These are phyloP conservation scores for Aeoliscus strigatus DNA, from an alignment of 2,797 vertebrate genomes.

Conservation along the genomic window DNA sequence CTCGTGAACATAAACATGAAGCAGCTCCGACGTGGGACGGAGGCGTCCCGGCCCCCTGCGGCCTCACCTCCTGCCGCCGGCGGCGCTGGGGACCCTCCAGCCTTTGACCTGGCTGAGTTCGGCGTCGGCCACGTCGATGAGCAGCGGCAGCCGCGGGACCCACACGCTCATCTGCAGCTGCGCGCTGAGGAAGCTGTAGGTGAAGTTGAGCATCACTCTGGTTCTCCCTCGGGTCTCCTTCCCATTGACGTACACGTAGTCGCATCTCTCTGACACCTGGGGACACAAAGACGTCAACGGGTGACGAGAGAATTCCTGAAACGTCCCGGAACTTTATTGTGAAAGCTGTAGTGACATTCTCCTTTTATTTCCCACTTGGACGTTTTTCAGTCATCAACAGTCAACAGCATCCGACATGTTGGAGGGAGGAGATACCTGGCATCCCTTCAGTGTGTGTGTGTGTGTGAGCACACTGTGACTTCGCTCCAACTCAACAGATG, in stretches of 20 bases:
- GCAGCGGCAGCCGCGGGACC: slow-evolving; percentile 86
- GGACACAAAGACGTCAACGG: no score
- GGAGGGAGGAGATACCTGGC: no score
- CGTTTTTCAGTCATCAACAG: no score
- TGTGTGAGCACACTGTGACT: slow-evolving; percentile 13
- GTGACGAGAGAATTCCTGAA: no score
- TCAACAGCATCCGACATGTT: slow-evolving; percentile 12
- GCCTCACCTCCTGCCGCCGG: slow-evolving; percentile 74
- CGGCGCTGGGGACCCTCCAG: slow-evolving; percentile 89
- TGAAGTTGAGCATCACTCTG: slow-evolving; percentile 83
- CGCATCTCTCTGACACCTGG: slow-evolving; percentile 91
- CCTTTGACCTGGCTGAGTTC: slow-evolving; percentile 94
- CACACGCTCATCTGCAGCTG: slow-evolving; percentile 87
- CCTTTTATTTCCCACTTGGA: no score
- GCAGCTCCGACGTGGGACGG: slow-evolving; percentile 4
- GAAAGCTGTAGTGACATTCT: no score
- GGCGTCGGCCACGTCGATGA: slow-evolving; percentile 89
- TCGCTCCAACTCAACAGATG: slow-evolving; percentile 51
- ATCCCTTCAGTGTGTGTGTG: slow-evolving; percentile 3
- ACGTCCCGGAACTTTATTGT: no score
- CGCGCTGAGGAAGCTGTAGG: slow-evolving; percentile 88
- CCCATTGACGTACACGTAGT: slow-evolving; percentile 91
- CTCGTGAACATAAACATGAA: slow-evolving; percentile 6
- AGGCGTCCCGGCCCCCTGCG: no score
- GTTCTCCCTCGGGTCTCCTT: slow-evolving; percentile 89